Base-by-base conservation (phyloP, 2,888 invertebrate species). In the Mythimna lalbum region DNA sequence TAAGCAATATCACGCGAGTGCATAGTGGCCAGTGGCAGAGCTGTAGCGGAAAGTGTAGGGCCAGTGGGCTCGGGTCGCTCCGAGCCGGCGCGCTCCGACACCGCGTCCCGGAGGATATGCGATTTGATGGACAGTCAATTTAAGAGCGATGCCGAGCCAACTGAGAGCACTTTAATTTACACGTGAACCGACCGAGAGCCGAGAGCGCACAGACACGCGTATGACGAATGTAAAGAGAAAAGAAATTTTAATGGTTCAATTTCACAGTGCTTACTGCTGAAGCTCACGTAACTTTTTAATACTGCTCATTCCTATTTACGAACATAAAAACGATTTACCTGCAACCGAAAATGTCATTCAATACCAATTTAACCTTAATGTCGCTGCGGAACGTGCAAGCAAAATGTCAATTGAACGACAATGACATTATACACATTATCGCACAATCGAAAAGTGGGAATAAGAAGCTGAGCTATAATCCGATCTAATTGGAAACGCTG, bases 1-100 rank as follows among this genome's bases (percentile, higher is more conserved):
- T 94, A 94, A 93, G 88, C 88, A 90, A 90, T 88, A 91, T 90
- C 93, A 94, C 93, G 93, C 93, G 88, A 93, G 87, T 89, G 89
- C 86, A 88, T 76, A 83, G 84, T 86, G 81, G 76, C 75, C 77
- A 80, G 63, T 76, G 68, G 69, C 77, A 80, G 61, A 75, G 69
- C 76, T 68, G 77, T 74, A 66, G 72, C 78, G 70, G 77, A 69
- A 70, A 78, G 66, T 57, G 66, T 73, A 73, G 71, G 77, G 82
- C 66, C 64, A 76, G 76, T 82, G 68, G 71, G 66, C 73, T 79
- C 75, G 74, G 71, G 64, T 63, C 73, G 63, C 78, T 74, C 73
- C 63, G 76, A 61, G 76, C 52, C 53, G 14, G 14, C 43, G 14
- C 17, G 47, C 56, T n/a, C n/a, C 56, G 56, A 7, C 53, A 62